Conservation (phyloP, 1,140 invertebrate genomes). For the Bombus sylvicola region DNA sequence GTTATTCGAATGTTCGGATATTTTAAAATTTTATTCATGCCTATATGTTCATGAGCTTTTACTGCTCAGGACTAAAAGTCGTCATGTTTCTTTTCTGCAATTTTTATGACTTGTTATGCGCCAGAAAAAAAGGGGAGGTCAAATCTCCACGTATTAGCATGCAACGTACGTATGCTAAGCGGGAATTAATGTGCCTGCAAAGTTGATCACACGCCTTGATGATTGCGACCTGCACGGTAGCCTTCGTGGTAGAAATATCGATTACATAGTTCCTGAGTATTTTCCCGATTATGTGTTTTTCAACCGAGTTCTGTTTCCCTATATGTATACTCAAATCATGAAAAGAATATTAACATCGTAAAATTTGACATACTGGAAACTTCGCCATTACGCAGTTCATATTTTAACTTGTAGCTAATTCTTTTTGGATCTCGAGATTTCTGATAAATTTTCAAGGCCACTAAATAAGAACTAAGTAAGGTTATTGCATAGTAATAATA, state of each 20-base stretch:
- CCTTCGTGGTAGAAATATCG: conserved; percentile 18
- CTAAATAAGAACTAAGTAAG: no score
- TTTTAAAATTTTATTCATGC: not conserved
- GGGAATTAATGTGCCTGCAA: conserved; percentile 51
- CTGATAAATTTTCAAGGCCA: not conserved
- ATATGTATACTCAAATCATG: not conserved
- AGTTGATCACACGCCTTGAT: conserved; percentile 33
- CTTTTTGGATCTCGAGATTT: not conserved
- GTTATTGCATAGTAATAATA: no score
- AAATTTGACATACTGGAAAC: not conserved
- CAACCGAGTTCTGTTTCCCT: not conserved
- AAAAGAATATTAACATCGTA: not conserved
- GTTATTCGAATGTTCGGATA: not conserved
- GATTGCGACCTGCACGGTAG: conserved; percentile 30
- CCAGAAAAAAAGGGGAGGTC: not conserved
- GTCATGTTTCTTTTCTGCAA: not conserved
- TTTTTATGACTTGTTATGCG: conserved; percentile 15
- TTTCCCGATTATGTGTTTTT: not conserved
- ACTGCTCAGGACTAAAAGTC: not conserved
- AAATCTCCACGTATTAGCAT: conserved; percentile 53
- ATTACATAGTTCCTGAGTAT: not conserved
- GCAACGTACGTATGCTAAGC: conserved; percentile 43
- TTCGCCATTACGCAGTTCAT: not conserved
- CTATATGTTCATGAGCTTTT: not conserved
- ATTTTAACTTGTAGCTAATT: not conserved